These are phyloP conservation scores for Microdon myrmicae DNA, from an alignment of 2,888 invertebrate genomes.

Conservation along the genomic window DNA sequence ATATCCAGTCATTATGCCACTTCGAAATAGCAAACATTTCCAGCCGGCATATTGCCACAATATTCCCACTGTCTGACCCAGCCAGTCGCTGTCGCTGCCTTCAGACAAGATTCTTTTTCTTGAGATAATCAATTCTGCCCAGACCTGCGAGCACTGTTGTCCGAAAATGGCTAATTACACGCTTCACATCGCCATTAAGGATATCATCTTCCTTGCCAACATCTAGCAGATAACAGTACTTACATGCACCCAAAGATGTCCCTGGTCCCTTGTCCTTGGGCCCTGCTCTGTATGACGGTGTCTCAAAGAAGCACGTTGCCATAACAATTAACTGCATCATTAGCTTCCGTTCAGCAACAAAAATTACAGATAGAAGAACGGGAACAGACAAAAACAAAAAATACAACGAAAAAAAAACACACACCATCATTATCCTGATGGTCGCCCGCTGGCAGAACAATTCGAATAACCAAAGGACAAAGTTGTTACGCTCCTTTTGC, in stretches of 20 bases:
- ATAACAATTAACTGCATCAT: conserved; percentile 53
- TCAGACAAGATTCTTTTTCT: conserved; percentile 29
- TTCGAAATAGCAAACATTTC: conserved; percentile 32
- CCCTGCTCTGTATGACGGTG: background rate
- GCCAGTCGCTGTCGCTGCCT: conserved; percentile 4
- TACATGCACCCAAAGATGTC: conserved; percentile 38
- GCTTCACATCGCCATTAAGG: conserved; percentile 43
- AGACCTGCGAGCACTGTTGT: conserved; percentile 24
- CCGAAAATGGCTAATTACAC: conserved; percentile 49
- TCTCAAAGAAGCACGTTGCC: conserved; percentile 34
- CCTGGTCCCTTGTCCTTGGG: background rate
- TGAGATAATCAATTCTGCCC: conserved; percentile 35
- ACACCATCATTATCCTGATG: background rate
- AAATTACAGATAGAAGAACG: conserved; percentile 29
- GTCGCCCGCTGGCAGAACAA: background rate
- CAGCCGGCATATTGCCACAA: too few relatives aligned
- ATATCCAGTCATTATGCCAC: conserved; percentile 45
- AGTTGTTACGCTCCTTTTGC: conserved; percentile 18
- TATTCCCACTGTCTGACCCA: too few relatives aligned
- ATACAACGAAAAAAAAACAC: background rate
- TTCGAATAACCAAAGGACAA: conserved; percentile 16
- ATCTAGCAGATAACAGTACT: conserved; percentile 31
- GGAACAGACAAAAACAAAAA: conserved; percentile 5
- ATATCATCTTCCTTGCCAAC: conserved; percentile 37
- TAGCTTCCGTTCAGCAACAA: conserved; percentile 48